Evolutionary conservation across 2,888 invertebrate genomes (phyloP).

Genomic region (Seladonia tumulorum): DNA sequence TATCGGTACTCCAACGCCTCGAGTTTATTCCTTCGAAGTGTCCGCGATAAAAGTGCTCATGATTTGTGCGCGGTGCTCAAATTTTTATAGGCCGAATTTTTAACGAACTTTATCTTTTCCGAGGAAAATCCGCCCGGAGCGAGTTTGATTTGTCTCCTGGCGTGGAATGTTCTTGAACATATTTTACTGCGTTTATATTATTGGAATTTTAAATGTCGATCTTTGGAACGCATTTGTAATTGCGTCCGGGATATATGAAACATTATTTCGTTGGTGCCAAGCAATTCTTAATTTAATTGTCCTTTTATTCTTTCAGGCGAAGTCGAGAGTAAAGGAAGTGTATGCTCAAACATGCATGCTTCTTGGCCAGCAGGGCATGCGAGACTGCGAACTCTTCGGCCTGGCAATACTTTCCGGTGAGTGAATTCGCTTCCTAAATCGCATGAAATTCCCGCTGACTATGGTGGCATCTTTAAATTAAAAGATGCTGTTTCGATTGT

Average conservation of each 20-base stretch:
- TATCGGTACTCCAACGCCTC: not conserved
- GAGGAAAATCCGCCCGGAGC: too few species aligned
- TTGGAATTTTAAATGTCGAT: too few species aligned
- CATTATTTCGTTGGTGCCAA: not conserved
- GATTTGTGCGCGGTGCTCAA: not conserved
- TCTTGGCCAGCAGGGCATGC: conserved; percentile 92
- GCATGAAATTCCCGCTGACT: not conserved
- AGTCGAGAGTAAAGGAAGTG: conserved; percentile 93
- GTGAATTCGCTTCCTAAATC: conserved; percentile 76
- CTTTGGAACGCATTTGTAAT: too few species aligned
- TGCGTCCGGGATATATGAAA: not conserved
- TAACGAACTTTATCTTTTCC: too few species aligned
- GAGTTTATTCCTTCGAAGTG: not conserved
- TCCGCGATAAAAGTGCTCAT: not conserved
- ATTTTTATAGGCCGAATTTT: not conserved
- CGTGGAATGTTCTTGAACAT: too few species aligned
- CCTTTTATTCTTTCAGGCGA: conserved; percentile 88
- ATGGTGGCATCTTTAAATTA: too few species aligned
- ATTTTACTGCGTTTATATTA: too few species aligned
- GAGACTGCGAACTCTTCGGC: conserved; percentile 94
- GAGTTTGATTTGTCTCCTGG: too few species aligned
- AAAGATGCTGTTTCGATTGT: too few species aligned
- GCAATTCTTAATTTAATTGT: not conserved
- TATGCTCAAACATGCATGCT: conserved; percentile 92
- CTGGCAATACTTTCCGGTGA: conserved; percentile 93